Conservation (phyloP, 2,113 vertebrate genomes). For the Tupaia tana region DNA sequence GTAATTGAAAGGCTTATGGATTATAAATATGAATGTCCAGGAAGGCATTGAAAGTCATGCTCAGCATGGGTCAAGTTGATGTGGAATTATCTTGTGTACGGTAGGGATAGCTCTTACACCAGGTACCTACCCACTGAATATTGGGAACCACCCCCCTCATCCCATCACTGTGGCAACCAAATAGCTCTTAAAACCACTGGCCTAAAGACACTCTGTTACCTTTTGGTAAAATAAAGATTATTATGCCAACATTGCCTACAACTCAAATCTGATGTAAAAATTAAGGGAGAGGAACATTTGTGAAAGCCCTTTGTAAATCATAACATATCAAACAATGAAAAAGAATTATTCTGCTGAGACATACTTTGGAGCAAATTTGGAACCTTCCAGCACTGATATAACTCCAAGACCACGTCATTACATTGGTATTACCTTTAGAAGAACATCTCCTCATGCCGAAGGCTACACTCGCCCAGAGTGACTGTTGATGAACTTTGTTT, state of each 20-base stretch:
- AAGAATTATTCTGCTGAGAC: not conserved
- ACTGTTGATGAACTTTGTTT: not conserved
- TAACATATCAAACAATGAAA: not conserved
- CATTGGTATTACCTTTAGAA: not conserved
- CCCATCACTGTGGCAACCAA: not conserved
- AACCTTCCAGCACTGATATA: not conserved
- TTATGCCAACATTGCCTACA: not conserved
- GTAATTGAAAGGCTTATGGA: not conserved
- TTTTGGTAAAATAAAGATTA: conserved; percentile 5
- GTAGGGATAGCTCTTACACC: too few species aligned
- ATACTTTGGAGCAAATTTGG: not conserved
- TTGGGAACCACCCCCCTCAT: not conserved
- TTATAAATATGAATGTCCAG: not conserved
- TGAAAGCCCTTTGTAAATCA: not conserved
- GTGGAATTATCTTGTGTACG: not conserved
- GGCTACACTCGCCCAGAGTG: not conserved
- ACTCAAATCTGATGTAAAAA: not conserved
- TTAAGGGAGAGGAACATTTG: not conserved
- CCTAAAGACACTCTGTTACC: not conserved
- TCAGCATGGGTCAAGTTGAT: too few species aligned
- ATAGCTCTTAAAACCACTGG: not conserved
- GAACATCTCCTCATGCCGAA: not conserved
- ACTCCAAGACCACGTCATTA: not conserved
- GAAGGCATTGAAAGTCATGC: not conserved
- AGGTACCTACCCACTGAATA: too few species aligned